Evolutionary conservation across 1,140 invertebrate genomes (phyloP).

Genomic region (Ruditapes philippinarum): DNA sequence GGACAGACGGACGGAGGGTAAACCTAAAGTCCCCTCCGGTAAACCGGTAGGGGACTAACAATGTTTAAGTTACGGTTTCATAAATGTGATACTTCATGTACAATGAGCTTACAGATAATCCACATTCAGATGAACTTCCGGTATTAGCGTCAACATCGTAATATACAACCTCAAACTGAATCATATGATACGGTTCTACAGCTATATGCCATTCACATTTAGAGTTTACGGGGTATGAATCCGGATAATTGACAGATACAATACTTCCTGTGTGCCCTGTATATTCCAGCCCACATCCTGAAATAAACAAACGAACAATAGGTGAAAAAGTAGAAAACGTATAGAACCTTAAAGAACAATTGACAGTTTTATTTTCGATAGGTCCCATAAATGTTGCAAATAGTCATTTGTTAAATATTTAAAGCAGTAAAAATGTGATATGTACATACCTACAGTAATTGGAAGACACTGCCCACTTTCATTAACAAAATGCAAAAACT

Average conservation of each 20-base stretch:
- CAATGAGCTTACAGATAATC: conserved; percentile 35
- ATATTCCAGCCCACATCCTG: conserved; percentile 11
- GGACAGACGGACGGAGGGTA: too few species aligned
- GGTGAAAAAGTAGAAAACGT: not conserved
- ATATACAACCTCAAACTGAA: not conserved
- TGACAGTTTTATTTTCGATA: not conserved
- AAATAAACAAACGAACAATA: not conserved
- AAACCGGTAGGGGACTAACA: too few species aligned
- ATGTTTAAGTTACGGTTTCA: too few species aligned
- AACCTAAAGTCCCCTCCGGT: too few species aligned
- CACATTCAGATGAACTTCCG: not conserved
- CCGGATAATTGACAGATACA: not conserved
- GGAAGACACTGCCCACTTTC: not conserved
- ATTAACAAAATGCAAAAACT: not conserved
- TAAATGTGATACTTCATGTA: too few species aligned
- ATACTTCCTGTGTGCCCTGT: not conserved
- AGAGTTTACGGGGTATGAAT: not conserved
- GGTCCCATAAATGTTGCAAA: not conserved
- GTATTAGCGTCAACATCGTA: not conserved
- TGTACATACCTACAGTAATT: not conserved
- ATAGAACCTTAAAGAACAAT: not conserved
- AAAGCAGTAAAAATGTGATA: not conserved
- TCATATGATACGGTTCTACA: not conserved
- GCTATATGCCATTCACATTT: not conserved
- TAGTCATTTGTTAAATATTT: not conserved